phyloP scores from a whole-genome alignment of 2,888 invertebrate species.

The Agrilus mali region DNA sequence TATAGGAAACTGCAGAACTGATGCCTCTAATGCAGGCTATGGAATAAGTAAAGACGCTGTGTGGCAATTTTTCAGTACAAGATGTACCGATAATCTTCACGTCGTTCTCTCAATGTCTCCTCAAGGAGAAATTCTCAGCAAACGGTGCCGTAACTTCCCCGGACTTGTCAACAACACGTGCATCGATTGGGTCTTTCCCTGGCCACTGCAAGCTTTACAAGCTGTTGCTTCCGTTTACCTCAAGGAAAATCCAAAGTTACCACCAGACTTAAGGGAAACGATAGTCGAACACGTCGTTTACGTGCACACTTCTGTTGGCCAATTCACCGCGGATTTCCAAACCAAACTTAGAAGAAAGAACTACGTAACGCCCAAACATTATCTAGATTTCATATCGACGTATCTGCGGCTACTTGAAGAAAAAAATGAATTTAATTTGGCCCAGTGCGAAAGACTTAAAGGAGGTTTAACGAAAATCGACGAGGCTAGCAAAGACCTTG shows the following conservation, averaged over 20 bases:
- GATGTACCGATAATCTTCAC: constrained; percentile 72
- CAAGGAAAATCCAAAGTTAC: constrained; percentile 43
- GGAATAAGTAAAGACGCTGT: constrained; percentile 68
- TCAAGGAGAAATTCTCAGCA: constrained; percentile 67
- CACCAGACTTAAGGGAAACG: constrained; percentile 37
- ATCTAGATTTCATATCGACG: constrained; percentile 72
- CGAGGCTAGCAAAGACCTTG: constrained; percentile 73
- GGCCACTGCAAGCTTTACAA: constrained; percentile 80
- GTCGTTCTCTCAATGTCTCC: constrained; percentile 89
- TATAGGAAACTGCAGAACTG: constrained; percentile 53
- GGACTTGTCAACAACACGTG: constrained; percentile 85
- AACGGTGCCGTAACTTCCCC: constrained; percentile 80
- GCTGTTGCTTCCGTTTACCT: constrained; percentile 80
- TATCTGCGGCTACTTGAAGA: constrained; percentile 66
- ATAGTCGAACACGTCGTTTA: constrained; percentile 79
- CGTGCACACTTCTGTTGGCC: constrained; percentile 64
- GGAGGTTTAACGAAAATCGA: constrained; percentile 72
- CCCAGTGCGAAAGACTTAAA: constrained; percentile 55
- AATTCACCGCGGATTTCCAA: constrained; percentile 60
- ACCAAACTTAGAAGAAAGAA: constrained; percentile 65
- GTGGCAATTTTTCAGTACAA: constrained; percentile 72
- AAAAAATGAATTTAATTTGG: constrained; percentile 47
- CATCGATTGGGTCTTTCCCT: constrained; percentile 89
- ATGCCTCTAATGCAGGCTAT: constrained; percentile 56
- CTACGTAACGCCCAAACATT: constrained; percentile 87